A percentile compares a stretch with the other conserved stretches of the same genome.
These are phyloP conservation scores for Euura lappo DNA, from an alignment of 1,140 invertebrate genomes.

Conservation along the genomic window DNA sequence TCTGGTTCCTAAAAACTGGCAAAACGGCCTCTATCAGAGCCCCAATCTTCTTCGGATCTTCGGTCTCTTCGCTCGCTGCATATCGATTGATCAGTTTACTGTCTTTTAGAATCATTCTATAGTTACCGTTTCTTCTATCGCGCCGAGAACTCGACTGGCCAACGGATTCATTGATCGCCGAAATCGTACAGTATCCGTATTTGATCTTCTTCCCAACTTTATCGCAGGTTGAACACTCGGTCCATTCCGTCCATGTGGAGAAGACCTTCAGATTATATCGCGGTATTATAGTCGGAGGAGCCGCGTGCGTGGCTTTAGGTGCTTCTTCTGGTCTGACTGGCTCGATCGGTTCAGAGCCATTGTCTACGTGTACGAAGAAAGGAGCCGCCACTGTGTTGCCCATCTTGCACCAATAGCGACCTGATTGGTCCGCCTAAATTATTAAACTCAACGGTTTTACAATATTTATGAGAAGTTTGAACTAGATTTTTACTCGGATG, in stretches of 20 bases:
- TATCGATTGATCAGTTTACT: not conserved
- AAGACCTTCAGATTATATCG: conserved; percentile 52
- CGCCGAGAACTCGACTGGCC: conserved; percentile 19
- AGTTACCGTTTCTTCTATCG: not conserved
- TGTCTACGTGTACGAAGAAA: conserved; percentile 59
- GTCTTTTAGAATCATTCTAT: not conserved
- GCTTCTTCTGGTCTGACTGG: conserved; percentile 42
- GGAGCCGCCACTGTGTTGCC: conserved; percentile 48
- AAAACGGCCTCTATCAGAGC: conserved; percentile 25
- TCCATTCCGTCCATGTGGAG: conserved; percentile 66
- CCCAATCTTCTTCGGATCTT: not conserved
- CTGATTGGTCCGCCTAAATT: conserved; percentile 48
- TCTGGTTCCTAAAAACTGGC: conserved; percentile 59
- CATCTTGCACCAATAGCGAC: conserved; percentile 60
- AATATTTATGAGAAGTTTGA: not conserved
- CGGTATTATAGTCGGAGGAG: conserved; percentile 35
- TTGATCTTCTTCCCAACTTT: conserved; percentile 60
- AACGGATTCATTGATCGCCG: conserved; percentile 24
- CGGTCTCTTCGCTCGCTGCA: not conserved
- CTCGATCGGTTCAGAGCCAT: conserved; percentile 38
- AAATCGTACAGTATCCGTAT: conserved; percentile 65
- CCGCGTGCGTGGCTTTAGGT: conserved; percentile 35
- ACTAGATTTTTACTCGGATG: conserved; percentile 39
- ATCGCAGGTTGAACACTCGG: conserved; percentile 68
- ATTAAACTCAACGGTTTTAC: not conserved